Evolutionary conservation across 1,140 invertebrate genomes (phyloP).

Genomic region (Leptinotarsa undecemlineata): DNA sequence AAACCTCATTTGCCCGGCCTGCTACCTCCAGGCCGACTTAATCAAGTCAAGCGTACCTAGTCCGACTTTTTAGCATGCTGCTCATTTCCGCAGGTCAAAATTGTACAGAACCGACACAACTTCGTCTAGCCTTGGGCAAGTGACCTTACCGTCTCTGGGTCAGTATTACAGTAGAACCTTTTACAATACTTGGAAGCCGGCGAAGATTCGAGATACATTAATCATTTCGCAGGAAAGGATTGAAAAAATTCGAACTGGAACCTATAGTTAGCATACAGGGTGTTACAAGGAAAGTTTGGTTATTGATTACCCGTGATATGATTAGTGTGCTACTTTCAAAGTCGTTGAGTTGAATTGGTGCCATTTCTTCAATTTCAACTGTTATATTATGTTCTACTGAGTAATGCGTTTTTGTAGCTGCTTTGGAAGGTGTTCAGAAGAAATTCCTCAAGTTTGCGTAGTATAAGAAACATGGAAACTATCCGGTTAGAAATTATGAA

Average conservation of each 20-base stretch:
- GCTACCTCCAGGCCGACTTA: neutral
- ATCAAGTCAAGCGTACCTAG: neutral
- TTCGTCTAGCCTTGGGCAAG: neutral
- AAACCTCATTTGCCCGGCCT: neutral
- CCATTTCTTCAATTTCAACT: too few relatives aligned
- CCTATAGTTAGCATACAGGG: neutral
- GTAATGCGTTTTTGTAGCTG: too few relatives aligned
- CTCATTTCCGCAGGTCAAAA: slow-evolving; percentile 5
- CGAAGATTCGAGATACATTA: neutral
- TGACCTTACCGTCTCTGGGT: slow-evolving; percentile 16
- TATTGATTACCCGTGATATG: too few relatives aligned
- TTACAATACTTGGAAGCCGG: slow-evolving; percentile 1
- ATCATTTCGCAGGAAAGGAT: neutral
- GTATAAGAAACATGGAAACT: too few relatives aligned
- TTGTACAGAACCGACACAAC: neutral
- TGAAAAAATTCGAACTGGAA: neutral
- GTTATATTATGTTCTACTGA: too few relatives aligned
- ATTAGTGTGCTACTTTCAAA: too few relatives aligned
- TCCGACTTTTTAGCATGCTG: slow-evolving; percentile 3
- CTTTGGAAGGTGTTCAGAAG: too few relatives aligned
- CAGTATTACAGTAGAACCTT: slow-evolving; percentile 20
- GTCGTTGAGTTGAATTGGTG: too few relatives aligned
- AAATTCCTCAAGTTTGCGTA: too few relatives aligned
- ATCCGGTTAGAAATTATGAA: too few relatives aligned
- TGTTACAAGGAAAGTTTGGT: neutral